Base-by-base conservation (phyloP, 2,113 vertebrate species). In the Trogon surrucura region DNA sequence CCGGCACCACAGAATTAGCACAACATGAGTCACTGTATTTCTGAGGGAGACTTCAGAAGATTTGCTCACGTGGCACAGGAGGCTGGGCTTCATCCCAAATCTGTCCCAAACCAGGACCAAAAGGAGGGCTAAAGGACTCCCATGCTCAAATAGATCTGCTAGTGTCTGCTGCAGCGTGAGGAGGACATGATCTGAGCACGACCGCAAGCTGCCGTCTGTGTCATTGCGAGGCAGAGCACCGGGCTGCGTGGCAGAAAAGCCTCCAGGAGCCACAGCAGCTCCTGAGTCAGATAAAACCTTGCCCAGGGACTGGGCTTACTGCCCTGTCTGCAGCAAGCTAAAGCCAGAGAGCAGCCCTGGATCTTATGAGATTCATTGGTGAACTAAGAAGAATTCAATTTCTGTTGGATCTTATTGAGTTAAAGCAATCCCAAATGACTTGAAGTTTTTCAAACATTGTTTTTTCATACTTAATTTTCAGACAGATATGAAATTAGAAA, bases 381-480 rank as follows among this genome's bases (percentile, higher is more conserved):
- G 17, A 88, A 53, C 25, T 44, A 75, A 58, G n/a, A 45, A 89
- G 57, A 91, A 96, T 82, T 74, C 20, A 75, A 56, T 92, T 91
- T 91, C 50, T 94, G n/a, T 47, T 56, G 44, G 34, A 67, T 66
- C 53, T 87, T 65, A 78, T 5, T 53, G 53, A 50, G 16, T 84
- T 88, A 79, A 45, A 87, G 36, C 25, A 84, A 91, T 66, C 27
- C 53, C 69, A 93, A 96, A 72, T 70, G 25, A 89, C 70, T 30
- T 75, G 41, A 84, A 79, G 54, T 79, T 91, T 92, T 93, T 93
- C 80, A 89, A 65, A 65, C 36, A 6, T 19, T 80, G 15, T 13
- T 94, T 94, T 92, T 85, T 61, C 41, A n/a, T 87, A 83, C 61
- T 93, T 85, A 82, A 58, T 84, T 89, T 94, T 91, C n/a, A 61